Evolutionary conservation across 2,113 vertebrate species (phyloP).

Genomic region (Capreolus pygargus): DNA sequence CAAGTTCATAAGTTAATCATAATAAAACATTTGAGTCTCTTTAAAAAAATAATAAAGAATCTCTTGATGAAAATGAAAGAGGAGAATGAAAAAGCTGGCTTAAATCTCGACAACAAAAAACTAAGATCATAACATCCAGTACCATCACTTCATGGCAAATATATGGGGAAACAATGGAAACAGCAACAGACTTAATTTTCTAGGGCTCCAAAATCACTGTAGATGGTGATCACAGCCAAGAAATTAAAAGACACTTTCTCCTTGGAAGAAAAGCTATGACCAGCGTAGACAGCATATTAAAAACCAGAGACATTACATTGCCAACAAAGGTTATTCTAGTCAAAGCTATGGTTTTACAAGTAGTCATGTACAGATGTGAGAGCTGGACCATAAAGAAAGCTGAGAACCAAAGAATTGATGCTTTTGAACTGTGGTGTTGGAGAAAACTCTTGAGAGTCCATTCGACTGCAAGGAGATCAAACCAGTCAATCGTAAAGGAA

Average conservation of each 20-base stretch:
- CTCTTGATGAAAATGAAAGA: background rate
- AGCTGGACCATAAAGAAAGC: background rate
- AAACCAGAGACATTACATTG: background rate
- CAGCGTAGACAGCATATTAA: background rate
- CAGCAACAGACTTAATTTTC: background rate
- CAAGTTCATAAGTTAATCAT: too few relatives aligned
- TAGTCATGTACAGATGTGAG: background rate
- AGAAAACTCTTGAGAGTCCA: background rate
- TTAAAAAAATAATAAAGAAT: too few relatives aligned
- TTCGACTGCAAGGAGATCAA: background rate
- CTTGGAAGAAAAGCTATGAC: background rate
- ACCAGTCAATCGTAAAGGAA: background rate
- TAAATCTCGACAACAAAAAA: background rate
- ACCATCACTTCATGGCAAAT: background rate
- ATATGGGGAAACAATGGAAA: background rate
- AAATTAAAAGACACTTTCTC: background rate
- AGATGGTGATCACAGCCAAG: background rate
- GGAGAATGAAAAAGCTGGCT: background rate
- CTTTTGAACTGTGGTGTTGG: background rate
- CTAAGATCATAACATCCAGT: background rate
- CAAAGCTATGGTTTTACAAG: background rate
- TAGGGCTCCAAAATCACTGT: background rate
- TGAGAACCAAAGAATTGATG: background rate
- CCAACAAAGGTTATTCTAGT: background rate
- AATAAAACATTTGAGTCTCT: too few relatives aligned